Conservation (phyloP, 2,888 invertebrate genomes). For the Sinohyriopsis cumingii region DNA sequence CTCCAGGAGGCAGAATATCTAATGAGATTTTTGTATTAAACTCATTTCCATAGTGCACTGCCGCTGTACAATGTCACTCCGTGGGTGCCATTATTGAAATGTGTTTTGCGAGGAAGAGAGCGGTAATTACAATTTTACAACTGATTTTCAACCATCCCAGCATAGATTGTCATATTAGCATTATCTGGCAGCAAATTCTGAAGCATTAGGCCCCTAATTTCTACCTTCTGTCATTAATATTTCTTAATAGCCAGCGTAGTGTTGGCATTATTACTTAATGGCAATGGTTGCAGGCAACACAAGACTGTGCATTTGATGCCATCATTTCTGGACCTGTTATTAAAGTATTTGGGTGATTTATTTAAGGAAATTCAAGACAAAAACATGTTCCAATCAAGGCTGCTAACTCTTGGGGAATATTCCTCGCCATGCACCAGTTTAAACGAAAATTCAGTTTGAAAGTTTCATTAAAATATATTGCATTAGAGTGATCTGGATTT, state of each 20-base stretch:
- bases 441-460: no score
- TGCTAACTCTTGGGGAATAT: no score
- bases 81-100: constrained; percentile 35
- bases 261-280: constrained; percentile 15
- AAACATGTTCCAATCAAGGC: no score
- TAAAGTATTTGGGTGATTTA: no score
- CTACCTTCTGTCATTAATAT: constrained; percentile 24
- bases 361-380: no score
- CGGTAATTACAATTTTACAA: constrained; percentile 41
- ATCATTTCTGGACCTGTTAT: no score
- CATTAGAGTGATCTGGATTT: no score
- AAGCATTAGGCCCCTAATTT: constrained; percentile 19
- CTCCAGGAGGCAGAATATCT: constrained; percentile 6
- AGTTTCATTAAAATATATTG: no score
- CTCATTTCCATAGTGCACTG: constrained; percentile 17
- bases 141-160: constrained; percentile 9
- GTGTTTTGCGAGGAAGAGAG: constrained; percentile 30
- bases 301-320: no score
- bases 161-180: constrained; percentile 11
- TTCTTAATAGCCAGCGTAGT: constrained; percentile 15
- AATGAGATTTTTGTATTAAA: constrained; percentile 52
- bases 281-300: constrained; percentile 14
- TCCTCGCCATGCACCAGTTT: no score
- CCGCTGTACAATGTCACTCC: constrained; percentile 31
- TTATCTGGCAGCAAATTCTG: background rate